Evolutionary conservation across 2,113 vertebrate genomes (phyloP).

Genomic region (Eudyptes chrysolophus): DNA sequence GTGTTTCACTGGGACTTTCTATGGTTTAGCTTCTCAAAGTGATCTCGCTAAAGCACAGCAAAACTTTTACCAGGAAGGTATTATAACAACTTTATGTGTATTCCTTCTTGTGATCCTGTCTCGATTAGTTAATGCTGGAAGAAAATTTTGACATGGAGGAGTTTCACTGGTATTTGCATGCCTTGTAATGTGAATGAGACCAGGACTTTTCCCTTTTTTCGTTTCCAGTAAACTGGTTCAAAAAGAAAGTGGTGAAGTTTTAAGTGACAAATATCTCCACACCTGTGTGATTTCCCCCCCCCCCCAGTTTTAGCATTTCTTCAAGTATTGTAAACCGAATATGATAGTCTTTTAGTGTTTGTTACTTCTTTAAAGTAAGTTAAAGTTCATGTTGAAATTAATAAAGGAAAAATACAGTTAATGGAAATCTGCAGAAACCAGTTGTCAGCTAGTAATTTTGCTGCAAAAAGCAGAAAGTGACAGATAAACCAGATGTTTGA

Average conservation of each 20-base stretch:
- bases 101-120: neutral
- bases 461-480: neutral
- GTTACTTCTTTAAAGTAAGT: neutral
- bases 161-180: neutral
- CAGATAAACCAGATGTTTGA: neutral
- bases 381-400: constrained; percentile 11
- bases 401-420: neutral
- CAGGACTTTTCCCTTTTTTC: neutral
- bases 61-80: neutral
- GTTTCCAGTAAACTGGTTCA: neutral
- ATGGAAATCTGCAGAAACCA: neutral
- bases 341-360: neutral
- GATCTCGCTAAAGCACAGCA: neutral
- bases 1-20: neutral
- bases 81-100: neutral
- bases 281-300: too few species aligned
- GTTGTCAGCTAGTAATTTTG: neutral
- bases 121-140: neutral
- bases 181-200: neutral
- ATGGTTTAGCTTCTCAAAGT: neutral
- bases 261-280: neutral
- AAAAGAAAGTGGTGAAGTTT: neutral
- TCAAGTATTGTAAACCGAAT: neutral
- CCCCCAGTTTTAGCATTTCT: neutral
- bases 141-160: accelerated